Evolutionary conservation across 2,113 vertebrate genomes (phyloP), one percentile per base, ranked within the genome.

Genomic region (Apaloderma vittatum): DNA sequence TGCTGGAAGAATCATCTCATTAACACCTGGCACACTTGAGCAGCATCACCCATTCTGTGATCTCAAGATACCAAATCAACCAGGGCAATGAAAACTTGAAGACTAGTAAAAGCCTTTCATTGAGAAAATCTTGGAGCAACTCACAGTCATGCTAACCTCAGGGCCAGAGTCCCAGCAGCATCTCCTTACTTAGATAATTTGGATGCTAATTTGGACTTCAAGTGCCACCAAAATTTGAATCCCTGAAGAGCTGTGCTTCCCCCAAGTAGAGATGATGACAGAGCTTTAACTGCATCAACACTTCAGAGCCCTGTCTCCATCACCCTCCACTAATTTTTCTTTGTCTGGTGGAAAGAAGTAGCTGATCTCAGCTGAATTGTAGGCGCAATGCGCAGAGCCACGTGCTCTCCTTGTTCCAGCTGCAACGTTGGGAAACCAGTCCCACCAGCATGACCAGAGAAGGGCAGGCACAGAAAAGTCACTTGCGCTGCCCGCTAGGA

Each of bases 171-270:
- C 20, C 49, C 1, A 0, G 30, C 51, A 78, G 24, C 2, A 2
- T 34, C 75, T 88, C 67, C 82, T 80, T 20, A 40, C 61, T 67
- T 2, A 1, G 36, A 24, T 37, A 46, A 95, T 92, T 11, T 59
- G 27, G 58, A 90, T 82, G 66, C 49, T 72, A 72, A 91, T 95
- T 94, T 57, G 75, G 75, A 70, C 78, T 86, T 79, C 62, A 78
- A 92, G 93, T 67, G 86, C 70, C 81, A 77, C 54, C 73, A 92
- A 52, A 87, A 68, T 15, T 68, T 15, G 1, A 68, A 68, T 34
- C 37, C 24, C 84, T 51, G 84, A 71, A 46, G 52, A 43, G 73
- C 77, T 59, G 43, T 46, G 55, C 63, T 62, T 84, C 51, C 45
- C 88, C 58, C 24, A 86, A 11, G 62, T 24, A 71, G 62, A 82